Percentiles rank a stretch among this genome's conserved stretches.
These are phyloP conservation scores for Coptotermes formosanus DNA, from an alignment of 1,140 invertebrate genomes.

Conservation along the genomic window DNA sequence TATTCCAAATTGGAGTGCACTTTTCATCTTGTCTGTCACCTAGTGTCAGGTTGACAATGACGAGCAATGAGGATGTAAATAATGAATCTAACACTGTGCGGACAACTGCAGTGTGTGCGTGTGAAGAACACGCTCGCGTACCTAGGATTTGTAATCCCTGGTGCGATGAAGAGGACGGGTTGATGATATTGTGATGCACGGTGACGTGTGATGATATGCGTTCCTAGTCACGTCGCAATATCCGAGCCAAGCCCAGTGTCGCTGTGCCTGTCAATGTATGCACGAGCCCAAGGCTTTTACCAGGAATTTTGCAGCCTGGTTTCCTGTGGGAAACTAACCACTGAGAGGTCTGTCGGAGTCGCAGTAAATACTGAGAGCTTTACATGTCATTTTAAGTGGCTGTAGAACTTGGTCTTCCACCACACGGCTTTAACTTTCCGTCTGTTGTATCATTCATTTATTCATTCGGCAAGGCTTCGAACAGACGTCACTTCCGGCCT, in stretches of 20 bases:
- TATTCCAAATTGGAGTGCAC: no score
- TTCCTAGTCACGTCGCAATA: not conserved
- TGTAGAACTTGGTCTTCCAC: no score
- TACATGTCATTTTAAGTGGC: no score
- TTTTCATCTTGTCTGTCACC: no score
- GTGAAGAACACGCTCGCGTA: not conserved
- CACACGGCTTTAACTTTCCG: no score
- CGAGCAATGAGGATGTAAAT: not conserved
- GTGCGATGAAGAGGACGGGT: not conserved
- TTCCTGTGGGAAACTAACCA: not conserved
- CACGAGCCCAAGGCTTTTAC: not conserved
- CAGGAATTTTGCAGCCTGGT: not conserved
- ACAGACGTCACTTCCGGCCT: no score
- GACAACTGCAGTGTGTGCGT: not conserved
- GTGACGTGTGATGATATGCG: not conserved
- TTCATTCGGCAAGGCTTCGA: no score
- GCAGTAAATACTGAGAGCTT: no score
- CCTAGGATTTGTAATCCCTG: not conserved
- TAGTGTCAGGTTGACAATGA: no score
- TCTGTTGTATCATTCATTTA: no score
- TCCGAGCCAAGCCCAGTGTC: not conserved
- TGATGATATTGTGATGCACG: slow-evolving; percentile 2
- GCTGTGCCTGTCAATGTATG: not conserved
- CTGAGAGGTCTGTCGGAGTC: no score
- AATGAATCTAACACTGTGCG: not conserved